Percentiles rank a stretch among this genome's conserved stretches.
phyloP scores from a whole-genome alignment of 2,113 vertebrate genomes.

The Talpa occidentalis region DNA sequence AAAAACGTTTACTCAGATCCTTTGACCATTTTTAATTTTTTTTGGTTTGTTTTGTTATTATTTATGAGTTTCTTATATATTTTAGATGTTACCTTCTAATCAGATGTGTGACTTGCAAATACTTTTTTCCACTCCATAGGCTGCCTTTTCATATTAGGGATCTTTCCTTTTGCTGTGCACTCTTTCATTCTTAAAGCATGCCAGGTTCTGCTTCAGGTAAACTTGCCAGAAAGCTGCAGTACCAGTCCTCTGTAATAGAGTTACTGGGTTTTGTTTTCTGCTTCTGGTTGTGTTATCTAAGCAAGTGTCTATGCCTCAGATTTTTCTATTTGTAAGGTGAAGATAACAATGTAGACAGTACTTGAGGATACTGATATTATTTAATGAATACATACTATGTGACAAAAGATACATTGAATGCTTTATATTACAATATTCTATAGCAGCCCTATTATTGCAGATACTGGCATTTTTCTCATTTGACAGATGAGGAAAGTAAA shows the following conservation, averaged over 20 bases:
- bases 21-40: background rate
- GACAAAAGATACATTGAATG: background rate
- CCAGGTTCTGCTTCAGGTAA: background rate
- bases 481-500: constrained; percentile 17
- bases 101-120: too few species aligned
- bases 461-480: background rate
- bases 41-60: background rate
- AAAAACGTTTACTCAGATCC: background rate
- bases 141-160: background rate
- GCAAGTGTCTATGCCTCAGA: background rate
- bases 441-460: background rate
- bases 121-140: background rate
- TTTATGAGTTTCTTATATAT: too few species aligned
- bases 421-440: background rate
- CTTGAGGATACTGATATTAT: background rate
- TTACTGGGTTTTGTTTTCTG: background rate
- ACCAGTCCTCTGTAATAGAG: background rate
- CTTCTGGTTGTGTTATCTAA: background rate
- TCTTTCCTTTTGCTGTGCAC: background rate
- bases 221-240: background rate
- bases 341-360: background rate
- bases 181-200: background rate
- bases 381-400: background rate
- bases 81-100: too few species aligned
- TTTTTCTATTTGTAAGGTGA: background rate